phyloP scores from a whole-genome alignment of 2,113 vertebrate genomes.

The Anhinga rufa region DNA sequence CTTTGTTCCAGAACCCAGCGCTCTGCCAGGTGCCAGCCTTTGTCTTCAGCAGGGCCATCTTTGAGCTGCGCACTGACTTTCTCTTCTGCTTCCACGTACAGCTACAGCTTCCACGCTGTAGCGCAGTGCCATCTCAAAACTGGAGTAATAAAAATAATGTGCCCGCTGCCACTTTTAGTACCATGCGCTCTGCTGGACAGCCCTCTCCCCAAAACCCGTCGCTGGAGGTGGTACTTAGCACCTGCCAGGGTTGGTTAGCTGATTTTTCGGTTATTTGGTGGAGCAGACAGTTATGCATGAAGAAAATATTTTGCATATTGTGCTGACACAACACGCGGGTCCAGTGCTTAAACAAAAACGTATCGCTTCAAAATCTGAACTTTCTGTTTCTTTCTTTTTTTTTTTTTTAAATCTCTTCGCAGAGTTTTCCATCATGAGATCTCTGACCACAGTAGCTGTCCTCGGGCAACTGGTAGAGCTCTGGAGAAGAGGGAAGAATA shows the following conservation, averaged over 20 bases:
- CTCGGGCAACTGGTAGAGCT: slow-evolving; percentile 8
- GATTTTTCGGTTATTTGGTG: neutral
- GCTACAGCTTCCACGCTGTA: neutral
- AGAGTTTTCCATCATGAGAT: slow-evolving; percentile 53
- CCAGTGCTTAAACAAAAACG: neutral
- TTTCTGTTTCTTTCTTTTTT: neutral
- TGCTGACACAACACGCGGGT: neutral
- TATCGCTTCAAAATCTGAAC: neutral
- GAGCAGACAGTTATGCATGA: neutral
- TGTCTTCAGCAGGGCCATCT: neutral
- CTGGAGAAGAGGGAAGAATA: neutral
- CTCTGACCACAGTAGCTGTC: neutral
- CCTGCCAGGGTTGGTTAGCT: neutral
- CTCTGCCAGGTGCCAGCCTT: neutral
- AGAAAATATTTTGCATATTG: neutral
- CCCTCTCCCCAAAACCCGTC: neutral
- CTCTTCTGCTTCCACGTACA: neutral
- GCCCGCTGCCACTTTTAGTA: neutral
- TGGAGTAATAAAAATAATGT: neutral
- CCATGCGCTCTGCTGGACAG: neutral
- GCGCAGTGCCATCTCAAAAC: neutral
- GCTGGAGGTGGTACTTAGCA: neutral
- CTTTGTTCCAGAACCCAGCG: neutral
- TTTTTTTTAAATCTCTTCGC: neutral
- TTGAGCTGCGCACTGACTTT: neutral